These are phyloP conservation scores for Verasper variegatus DNA, from an alignment of 2,113 vertebrate species.

Conservation along the genomic window DNA sequence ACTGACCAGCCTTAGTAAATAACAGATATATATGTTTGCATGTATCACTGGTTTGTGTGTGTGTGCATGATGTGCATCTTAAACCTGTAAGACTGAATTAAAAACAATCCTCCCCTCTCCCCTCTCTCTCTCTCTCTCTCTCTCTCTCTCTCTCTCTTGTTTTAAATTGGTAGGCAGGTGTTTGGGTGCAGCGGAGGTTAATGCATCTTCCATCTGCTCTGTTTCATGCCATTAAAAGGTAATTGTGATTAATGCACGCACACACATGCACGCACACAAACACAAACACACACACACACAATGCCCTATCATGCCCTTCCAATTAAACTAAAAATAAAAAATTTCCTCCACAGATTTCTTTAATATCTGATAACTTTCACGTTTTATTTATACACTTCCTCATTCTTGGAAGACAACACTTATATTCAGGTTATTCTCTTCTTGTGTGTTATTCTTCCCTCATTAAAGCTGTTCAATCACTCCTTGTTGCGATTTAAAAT, in stretches of 20 bases:
- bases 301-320: neutral
- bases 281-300: slow-evolving; percentile 1
- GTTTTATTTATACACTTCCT: neutral
- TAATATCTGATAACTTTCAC: neutral
- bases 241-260: slow-evolving; percentile 53
- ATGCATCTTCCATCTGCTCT: slow-evolving; percentile 45
- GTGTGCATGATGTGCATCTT: neutral
- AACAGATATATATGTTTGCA: neutral
- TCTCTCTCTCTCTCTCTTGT: neutral
- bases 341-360: neutral
- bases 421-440: too few species aligned
- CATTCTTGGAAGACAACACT: neutral
- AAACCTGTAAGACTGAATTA: neutral
- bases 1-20: neutral
- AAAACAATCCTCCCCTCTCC: slow-evolving; percentile 7
- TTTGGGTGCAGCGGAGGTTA: slow-evolving; percentile 60
- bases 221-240: slow-evolving; percentile 63
- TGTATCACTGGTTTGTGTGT: neutral
- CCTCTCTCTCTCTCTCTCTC: neutral
- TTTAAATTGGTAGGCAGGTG: slow-evolving; percentile 59
- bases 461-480: too few species aligned
- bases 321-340: slow-evolving; percentile 24
- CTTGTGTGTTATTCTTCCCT: too few species aligned
- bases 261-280: neutral
- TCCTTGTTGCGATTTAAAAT: too few species aligned